Evolutionary conservation across 2,888 invertebrate species (phyloP).

Genomic region (Hartigia nigra): DNA sequence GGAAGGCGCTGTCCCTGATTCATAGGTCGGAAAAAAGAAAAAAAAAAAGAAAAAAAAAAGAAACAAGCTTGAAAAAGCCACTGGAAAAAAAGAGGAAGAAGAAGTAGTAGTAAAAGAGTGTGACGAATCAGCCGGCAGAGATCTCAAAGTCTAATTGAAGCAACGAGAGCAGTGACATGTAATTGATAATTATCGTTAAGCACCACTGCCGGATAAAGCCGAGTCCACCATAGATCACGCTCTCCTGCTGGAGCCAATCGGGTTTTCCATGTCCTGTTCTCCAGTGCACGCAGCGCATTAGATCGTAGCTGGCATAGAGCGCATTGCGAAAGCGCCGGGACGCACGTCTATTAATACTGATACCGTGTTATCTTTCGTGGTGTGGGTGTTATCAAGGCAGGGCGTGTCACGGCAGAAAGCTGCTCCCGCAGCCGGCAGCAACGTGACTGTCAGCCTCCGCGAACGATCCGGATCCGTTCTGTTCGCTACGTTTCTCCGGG

Average conservation of each 20-base stretch:
- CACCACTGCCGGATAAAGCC: constrained; percentile 24
- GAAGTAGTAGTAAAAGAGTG: neutral
- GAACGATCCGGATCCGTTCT: constrained; percentile 48
- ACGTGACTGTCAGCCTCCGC: constrained; percentile 54
- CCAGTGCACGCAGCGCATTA: constrained; percentile 8
- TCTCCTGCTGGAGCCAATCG: constrained; percentile 17
- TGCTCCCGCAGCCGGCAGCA: constrained; percentile 33
- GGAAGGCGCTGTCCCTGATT: neutral
- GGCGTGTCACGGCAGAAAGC: constrained; percentile 63
- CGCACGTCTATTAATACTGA: constrained; percentile 60
- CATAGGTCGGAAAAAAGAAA: neutral
- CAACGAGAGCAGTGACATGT: constrained; percentile 24
- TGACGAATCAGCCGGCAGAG: neutral
- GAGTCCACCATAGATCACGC: constrained; percentile 21
- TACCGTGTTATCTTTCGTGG: constrained; percentile 54
- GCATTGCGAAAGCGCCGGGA: constrained; percentile 47
- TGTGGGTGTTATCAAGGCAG: constrained; percentile 66
- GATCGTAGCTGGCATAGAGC: constrained; percentile 1
- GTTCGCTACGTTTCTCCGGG: constrained; percentile 16
- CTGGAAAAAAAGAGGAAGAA: neutral
- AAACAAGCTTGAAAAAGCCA: neutral
- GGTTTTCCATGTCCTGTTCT: constrained; percentile 28
- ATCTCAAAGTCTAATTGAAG: neutral
- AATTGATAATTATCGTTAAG: constrained; percentile 43
- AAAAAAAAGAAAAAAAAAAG: too few species aligned